Evolutionary conservation across 2,888 invertebrate species (phyloP), one percentile per base, ranked within the genome.

Genomic region (Hypsopygia costalis): DNA sequence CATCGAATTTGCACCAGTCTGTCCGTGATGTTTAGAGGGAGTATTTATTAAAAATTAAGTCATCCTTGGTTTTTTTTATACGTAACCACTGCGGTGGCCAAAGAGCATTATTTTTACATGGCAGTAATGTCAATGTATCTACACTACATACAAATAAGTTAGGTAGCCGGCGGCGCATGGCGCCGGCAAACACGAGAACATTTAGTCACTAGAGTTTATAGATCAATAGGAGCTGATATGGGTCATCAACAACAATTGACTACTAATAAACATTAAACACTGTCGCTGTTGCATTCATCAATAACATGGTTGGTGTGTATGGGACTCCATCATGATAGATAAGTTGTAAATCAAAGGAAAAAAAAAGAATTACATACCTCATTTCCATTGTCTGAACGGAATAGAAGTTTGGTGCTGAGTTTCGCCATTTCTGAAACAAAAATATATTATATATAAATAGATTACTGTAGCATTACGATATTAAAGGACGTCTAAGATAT

Each of bases 381-480:
- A 81, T 71, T 53, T 87, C 88, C 47, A 85, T 63, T 33, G 83
- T 78, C 55, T 88, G 87, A 30, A 78, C 72, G 25, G 87, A 79
- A 58, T 88, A 88, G 65, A 88, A 88, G 54, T 70, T 77, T 3
- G 82, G 86, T 41, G 86, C 82, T 9, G 87, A 86, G 52, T 86
- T 81, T 46, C 88, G 75, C 88, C 88, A 88, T 78, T 86, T 86
- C 88, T 88, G 86, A 50, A 87, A 87, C 50, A 59, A 60, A 37
- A 11, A 33, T 29, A 11, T 9, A 36, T 37, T 11, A 41, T 44
- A 40, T 38, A 36, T 30, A 22, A n/a, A n/a, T n/a, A n/a, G n/a
- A n/a, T n/a, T n/a, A n/a, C n/a, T n/a, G n/a, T n/a, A n/a, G n/a
- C n/a, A n/a, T n/a, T n/a, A n/a, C n/a, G n/a, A n/a, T n/a, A n/a